A percentile compares a stretch with the other conserved stretches of the same genome.
Conservation (phyloP, 1,140 invertebrate genomes). For the Hyposmocoma kahamanoa region DNA sequence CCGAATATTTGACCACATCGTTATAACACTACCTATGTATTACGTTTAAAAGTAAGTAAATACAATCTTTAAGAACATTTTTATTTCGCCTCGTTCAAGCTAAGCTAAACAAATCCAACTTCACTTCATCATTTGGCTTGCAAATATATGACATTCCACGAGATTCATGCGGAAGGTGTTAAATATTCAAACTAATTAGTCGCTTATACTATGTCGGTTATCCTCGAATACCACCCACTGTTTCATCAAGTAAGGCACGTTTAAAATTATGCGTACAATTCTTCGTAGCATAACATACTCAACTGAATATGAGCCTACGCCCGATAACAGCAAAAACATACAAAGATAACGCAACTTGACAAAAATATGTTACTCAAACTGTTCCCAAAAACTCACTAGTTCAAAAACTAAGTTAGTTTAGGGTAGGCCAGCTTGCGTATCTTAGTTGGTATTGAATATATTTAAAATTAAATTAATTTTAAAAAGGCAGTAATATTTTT, state of each 20-base stretch:
- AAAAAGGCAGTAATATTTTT: constrained; percentile 4
- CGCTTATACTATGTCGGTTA: neutral
- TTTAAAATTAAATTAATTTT: too few species aligned
- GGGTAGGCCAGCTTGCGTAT: too few species aligned
- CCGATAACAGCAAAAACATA: constrained; percentile 11
- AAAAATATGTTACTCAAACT: too few species aligned
- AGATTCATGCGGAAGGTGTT: constrained; percentile 13
- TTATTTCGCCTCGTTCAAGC: too few species aligned
- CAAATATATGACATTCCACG: constrained; percentile 10
- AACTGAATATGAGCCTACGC: constrained; percentile 17
- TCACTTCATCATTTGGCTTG: constrained; percentile 5
- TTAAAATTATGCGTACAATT: constrained; percentile 5
- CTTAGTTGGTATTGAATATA: too few species aligned
- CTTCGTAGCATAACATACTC: neutral
- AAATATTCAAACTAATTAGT: constrained; percentile 13
- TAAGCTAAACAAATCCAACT: too few species aligned
- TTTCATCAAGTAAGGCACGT: too few species aligned
- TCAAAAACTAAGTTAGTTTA: constrained; percentile 2
- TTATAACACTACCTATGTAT: too few species aligned
- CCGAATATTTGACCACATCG: too few species aligned
- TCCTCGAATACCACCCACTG: constrained; percentile 7
- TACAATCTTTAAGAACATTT: too few species aligned
- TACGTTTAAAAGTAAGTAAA: too few species aligned
- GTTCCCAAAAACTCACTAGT: too few species aligned
- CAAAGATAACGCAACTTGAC: constrained; percentile 6